Evolutionary conservation across 2,113 vertebrate species (phyloP).

Genomic region (Eleginops maclovinus): DNA sequence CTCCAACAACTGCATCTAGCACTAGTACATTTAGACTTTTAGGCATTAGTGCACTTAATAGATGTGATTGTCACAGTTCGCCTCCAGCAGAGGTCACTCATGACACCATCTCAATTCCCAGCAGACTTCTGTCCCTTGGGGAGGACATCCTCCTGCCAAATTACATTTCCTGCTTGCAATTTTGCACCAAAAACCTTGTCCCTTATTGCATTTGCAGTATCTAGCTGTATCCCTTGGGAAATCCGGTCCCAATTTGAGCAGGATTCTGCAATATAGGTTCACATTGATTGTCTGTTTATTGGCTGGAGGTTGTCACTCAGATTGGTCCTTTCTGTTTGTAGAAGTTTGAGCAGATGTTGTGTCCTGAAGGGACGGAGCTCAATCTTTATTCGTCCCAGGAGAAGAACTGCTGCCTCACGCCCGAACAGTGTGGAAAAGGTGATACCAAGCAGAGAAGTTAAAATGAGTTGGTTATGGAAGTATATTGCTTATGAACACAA

Average conservation of each 20-base stretch:
- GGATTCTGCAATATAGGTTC: constrained; percentile 38
- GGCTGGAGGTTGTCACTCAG: constrained; percentile 69
- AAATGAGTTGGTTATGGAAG: no score
- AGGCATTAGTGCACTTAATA: background rate
- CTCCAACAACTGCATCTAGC: background rate
- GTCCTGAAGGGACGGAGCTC: constrained; percentile 51
- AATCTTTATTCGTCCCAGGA: constrained; percentile 38
- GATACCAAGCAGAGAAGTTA: background rate
- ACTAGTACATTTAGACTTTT: background rate
- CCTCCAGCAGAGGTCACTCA: constrained; percentile 51
- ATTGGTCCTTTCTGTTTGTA: constrained; percentile 47
- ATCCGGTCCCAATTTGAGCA: constrained; percentile 64
- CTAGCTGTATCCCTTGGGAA: constrained; percentile 66
- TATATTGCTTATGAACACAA: no score
- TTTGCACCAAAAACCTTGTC: constrained; percentile 41
- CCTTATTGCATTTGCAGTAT: constrained; percentile 49
- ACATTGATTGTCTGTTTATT: constrained; percentile 72
- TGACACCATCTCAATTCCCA: constrained; percentile 19
- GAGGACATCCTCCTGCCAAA: constrained; percentile 49
- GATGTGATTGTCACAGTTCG: background rate
- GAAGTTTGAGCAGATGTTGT: constrained; percentile 54
- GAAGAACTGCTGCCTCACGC: constrained; percentile 17
- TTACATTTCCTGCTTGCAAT: constrained; percentile 70
- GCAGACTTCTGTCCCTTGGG: constrained; percentile 16
- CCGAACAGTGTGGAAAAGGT: background rate